Conservation (phyloP, 2,797 vertebrate species). For the Microhierax caerulescens region DNA sequence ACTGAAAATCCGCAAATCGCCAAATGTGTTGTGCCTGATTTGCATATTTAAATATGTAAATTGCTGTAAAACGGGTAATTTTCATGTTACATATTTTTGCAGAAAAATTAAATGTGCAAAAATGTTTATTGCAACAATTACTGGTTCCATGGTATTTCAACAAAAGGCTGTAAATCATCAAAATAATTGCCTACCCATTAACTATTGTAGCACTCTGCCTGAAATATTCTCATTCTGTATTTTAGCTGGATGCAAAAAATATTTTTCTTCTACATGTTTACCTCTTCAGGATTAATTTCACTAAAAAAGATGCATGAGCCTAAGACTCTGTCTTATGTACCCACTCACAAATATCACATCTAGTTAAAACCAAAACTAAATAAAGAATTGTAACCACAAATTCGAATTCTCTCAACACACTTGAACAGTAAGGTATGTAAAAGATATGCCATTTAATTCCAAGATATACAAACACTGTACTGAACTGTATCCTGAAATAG, state of each 20-base stretch:
- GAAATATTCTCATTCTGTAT: constrained; percentile 32
- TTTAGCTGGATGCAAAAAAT: constrained; percentile 15
- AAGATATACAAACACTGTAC: neutral
- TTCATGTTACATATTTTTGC: constrained; percentile 59
- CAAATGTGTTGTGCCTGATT: constrained; percentile 35
- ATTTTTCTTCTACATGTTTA: neutral
- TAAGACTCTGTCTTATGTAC: neutral
- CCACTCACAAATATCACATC: neutral
- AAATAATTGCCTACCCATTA: constrained; percentile 68
- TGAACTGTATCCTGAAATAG: neutral
- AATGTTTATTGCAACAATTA: constrained; percentile 46
- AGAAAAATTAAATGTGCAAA: constrained; percentile 53
- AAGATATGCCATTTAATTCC: neutral
- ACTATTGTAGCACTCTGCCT: constrained; percentile 42
- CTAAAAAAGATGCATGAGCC: neutral
- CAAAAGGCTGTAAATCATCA: constrained; percentile 54
- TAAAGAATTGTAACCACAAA: neutral
- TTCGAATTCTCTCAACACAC: neutral
- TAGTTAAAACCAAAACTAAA: neutral
- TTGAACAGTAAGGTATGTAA: neutral
- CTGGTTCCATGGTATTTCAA: constrained; percentile 46
- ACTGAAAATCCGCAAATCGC: constrained; percentile 23
- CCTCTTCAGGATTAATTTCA: neutral
- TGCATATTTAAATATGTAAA: constrained; percentile 26
- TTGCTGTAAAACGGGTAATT: constrained; percentile 28